Percentiles rank a stretch among this genome's conserved stretches.
These are phyloP conservation scores for Agrotis clavis DNA, from an alignment of 2,888 invertebrate genomes.

Conservation along the genomic window DNA sequence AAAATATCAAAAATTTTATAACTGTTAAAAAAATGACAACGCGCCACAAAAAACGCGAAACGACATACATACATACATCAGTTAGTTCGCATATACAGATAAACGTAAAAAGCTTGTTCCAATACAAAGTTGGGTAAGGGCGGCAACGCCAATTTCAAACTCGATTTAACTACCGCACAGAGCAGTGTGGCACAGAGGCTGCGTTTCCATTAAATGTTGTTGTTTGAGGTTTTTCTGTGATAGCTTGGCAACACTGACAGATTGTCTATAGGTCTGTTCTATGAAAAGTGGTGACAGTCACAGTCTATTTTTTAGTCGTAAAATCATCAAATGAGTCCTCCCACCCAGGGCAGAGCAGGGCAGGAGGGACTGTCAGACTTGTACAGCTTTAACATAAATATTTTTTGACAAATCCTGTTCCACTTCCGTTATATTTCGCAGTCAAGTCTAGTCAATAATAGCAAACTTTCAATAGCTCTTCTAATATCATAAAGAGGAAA, in stretches of 20 bases:
- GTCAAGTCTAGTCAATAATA: too few relatives aligned
- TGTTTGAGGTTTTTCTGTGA: slow-evolving; percentile 45
- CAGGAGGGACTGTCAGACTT: too few relatives aligned
- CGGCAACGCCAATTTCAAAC: slow-evolving; percentile 74
- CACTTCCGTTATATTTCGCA: too few relatives aligned
- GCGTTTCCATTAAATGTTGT: slow-evolving; percentile 42
- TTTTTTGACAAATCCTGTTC: too few relatives aligned
- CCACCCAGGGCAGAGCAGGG: too few relatives aligned
- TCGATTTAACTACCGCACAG: slow-evolving; percentile 75
- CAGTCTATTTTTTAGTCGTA: too few relatives aligned
- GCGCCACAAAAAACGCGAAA: slow-evolving; percentile 7
- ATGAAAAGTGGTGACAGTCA: neutral
- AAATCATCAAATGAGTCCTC: too few relatives aligned
- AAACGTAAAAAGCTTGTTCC: slow-evolving; percentile 53
- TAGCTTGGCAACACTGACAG: slow-evolving; percentile 19
- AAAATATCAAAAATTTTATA: neutral
- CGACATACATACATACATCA: slow-evolving; percentile 1
- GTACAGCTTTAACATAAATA: neutral
- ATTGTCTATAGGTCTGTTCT: slow-evolving; percentile 9
- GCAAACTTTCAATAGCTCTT: too few relatives aligned
- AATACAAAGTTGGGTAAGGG: slow-evolving; percentile 58
- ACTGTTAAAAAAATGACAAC: neutral
- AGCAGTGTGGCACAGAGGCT: slow-evolving; percentile 41
- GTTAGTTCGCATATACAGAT: slow-evolving; percentile 5
- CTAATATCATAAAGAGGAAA: too few relatives aligned